phyloP scores from a whole-genome alignment of 2,113 vertebrate genomes.

The Clarias macrocephalus region DNA sequence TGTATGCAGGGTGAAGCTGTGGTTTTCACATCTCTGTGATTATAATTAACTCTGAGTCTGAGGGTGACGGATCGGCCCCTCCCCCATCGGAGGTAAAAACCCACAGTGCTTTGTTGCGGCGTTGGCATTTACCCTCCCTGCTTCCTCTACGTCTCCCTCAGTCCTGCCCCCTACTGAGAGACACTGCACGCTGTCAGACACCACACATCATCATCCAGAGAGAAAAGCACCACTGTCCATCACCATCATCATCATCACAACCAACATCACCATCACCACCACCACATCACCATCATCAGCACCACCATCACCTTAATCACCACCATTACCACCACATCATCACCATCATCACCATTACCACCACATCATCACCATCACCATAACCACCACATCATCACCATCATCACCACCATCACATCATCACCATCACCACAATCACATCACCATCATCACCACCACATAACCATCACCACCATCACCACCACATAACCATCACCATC shows the following conservation, averaged over 20 bases:
- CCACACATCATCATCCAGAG: not conserved
- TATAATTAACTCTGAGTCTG: not conserved
- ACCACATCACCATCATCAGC: too few relatives aligned
- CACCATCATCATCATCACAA: not conserved
- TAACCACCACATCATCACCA: too few relatives aligned
- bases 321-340: too few relatives aligned
- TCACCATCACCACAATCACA: too few relatives aligned
- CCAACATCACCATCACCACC: too few relatives aligned
- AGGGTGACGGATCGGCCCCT: not conserved
- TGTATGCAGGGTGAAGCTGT: not conserved
- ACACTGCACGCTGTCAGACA: slow-evolving; percentile 8
- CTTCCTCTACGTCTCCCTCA: not conserved
- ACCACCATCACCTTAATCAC: too few relatives aligned
- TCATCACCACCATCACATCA: too few relatives aligned
- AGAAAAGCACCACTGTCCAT: not conserved
- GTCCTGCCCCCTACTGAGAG: slow-evolving; percentile 4
- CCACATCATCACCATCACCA: too few relatives aligned
- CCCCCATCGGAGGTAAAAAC: not conserved
- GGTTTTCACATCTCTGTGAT: not conserved
- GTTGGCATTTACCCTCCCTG: slow-evolving; percentile 27
- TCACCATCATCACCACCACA: too few relatives aligned
- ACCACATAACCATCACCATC: too few relatives aligned
- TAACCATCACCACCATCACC: too few relatives aligned
- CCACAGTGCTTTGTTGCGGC: not conserved
- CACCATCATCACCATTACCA: too few relatives aligned